phyloP scores from a whole-genome alignment of 2,888 invertebrate genomes.

The Strigamia crassipes region DNA sequence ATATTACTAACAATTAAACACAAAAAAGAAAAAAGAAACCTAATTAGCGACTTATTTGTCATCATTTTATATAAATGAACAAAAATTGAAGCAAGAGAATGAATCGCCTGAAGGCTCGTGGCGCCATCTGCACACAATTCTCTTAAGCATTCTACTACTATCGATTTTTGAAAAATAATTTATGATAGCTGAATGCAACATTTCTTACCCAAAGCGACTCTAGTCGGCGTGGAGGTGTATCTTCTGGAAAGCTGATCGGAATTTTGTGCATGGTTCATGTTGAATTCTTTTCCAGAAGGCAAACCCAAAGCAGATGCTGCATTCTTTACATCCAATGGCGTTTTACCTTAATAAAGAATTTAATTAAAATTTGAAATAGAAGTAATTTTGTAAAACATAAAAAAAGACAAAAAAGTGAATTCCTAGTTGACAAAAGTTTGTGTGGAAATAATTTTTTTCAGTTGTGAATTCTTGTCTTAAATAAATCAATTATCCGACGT shows the following conservation, averaged over 20 bases:
- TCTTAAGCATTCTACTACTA: neutral
- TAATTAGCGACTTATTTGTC: too few species aligned
- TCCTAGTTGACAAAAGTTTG: neutral
- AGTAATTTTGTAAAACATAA: neutral
- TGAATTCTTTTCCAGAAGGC: constrained; percentile 45
- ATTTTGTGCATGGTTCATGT: constrained; percentile 30
- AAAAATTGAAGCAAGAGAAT: neutral
- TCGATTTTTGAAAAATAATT: neutral
- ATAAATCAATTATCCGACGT: too few species aligned
- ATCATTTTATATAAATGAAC: too few species aligned
- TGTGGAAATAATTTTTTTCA: neutral
- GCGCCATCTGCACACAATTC: neutral
- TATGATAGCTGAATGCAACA: neutral
- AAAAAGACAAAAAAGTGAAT: neutral
- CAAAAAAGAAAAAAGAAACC: too few species aligned
- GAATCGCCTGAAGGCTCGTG: neutral
- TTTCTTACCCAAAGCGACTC: constrained; percentile 45
- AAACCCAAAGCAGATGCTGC: neutral
- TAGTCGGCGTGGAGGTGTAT: constrained; percentile 46
- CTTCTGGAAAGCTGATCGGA: constrained; percentile 46
- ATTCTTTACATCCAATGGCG: constrained; percentile 43
- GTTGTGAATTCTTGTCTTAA: too few species aligned
- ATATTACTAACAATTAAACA: too few species aligned
- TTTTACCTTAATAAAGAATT: constrained; percentile 39
- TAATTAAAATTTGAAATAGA: constrained; percentile 33